Conservation (phyloP, 2,888 invertebrate species). For the Dicranocentrus wangi region DNA sequence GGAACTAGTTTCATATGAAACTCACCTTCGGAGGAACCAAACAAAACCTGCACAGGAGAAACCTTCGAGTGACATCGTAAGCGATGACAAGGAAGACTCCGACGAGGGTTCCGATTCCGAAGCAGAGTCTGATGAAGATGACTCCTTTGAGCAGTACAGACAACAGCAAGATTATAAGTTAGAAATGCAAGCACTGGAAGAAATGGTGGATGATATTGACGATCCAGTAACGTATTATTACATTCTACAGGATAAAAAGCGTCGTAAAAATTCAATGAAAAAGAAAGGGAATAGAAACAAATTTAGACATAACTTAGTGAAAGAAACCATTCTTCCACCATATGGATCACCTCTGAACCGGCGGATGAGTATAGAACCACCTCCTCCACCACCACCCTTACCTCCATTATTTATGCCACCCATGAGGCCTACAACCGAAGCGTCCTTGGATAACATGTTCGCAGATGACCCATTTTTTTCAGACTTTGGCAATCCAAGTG, state of each 20-base stretch:
- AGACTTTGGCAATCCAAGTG: slow-evolving; percentile 25
- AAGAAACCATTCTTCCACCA: not conserved
- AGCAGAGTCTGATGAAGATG: slow-evolving; percentile 32
- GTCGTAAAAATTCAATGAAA: slow-evolving; percentile 9
- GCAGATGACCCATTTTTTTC: slow-evolving; percentile 61
- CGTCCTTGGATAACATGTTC: slow-evolving; percentile 47
- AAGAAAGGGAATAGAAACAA: slow-evolving; percentile 36
- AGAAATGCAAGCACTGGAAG: slow-evolving; percentile 59
- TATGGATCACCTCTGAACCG: slow-evolving; percentile 15
- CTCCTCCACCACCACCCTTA: slow-evolving; percentile 26
- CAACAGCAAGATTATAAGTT: slow-evolving; percentile 58
- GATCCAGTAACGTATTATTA: slow-evolving; percentile 61
- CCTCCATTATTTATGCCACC: slow-evolving; percentile 13
- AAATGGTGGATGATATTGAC: slow-evolving; percentile 59
- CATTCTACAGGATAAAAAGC: slow-evolving; percentile 60
- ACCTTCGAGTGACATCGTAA: slow-evolving; percentile 6
- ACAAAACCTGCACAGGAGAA: not conserved
- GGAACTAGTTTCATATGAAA: slow-evolving; percentile 37
- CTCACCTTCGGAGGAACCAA: not conserved
- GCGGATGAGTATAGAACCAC: slow-evolving; percentile 14
- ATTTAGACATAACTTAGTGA: not conserved
- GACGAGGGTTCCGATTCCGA: slow-evolving; percentile 24
- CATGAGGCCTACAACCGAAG: slow-evolving; percentile 18
- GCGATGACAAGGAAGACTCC: slow-evolving; percentile 16
- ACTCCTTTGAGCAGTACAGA: slow-evolving; percentile 39